These are phyloP conservation scores for Agrilus cyanescens DNA, from an alignment of 2,888 invertebrate species.

Conservation along the genomic window DNA sequence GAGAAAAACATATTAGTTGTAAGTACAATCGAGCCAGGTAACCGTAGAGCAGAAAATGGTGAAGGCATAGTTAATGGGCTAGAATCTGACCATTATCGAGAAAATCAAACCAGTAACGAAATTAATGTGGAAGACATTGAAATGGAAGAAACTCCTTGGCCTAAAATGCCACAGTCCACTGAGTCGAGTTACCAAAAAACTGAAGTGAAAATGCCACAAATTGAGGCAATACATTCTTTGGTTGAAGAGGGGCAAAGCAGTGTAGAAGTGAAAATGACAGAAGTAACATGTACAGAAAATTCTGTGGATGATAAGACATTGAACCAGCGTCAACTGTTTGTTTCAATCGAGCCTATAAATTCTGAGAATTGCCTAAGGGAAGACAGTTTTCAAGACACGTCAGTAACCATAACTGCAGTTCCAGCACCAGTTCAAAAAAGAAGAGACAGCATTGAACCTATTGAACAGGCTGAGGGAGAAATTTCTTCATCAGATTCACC, in stretches of 20 bases:
- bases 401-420: conserved; percentile 21
- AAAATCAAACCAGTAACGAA: conserved; percentile 39
- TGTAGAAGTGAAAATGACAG: no score
- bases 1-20: conserved; percentile 91
- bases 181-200: conserved; percentile 23
- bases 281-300: no score
- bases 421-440: conserved; percentile 26
- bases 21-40: conserved; percentile 59
- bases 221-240: neutral
- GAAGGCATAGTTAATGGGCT: conserved; percentile 51
- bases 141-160: conserved; percentile 40
- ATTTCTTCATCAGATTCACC: conserved; percentile 28
- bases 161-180: conserved; percentile 12
- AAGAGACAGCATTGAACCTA: conserved; percentile 25
- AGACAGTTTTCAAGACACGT: conserved; percentile 12
- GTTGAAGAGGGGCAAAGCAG: neutral
- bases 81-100: conserved; percentile 41
- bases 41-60: conserved; percentile 52
- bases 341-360: conserved; percentile 23
- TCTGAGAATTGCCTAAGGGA: conserved; percentile 18
- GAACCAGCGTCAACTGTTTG: conserved; percentile 17
- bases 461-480: conserved; percentile 28
- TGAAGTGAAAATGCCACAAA: conserved; percentile 20
- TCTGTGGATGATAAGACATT: neutral
- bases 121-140: conserved; percentile 41